These are phyloP conservation scores for Toxotes chatareus DNA, from an alignment of 2,113 vertebrate species.

Conservation along the genomic window DNA sequence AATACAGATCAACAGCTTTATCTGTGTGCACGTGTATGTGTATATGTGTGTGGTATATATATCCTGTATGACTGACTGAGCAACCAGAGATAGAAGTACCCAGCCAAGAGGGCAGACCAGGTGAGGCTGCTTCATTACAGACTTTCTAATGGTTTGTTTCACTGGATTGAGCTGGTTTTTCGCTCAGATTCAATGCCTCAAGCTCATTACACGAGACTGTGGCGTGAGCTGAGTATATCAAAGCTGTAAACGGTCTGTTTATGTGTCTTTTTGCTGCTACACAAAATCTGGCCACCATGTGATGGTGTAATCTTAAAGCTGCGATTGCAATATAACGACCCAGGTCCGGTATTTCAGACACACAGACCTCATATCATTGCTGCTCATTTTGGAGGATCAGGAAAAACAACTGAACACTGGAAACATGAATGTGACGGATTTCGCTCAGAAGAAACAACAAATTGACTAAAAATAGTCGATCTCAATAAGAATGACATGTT, in stretches of 20 bases:
- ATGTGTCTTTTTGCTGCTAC: not conserved
- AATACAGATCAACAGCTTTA: constrained; percentile 49
- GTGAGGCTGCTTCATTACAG: constrained; percentile 21
- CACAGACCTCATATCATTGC: not conserved
- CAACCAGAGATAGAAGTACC: constrained; percentile 1
- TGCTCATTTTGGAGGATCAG: not conserved
- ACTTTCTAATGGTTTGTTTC: constrained; percentile 23
- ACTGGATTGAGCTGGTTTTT: constrained; percentile 12
- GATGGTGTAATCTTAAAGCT: constrained; percentile 4
- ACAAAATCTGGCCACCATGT: not conserved
- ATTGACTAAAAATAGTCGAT: not conserved
- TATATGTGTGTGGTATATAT: constrained; percentile 6
- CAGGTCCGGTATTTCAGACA: constrained; percentile 12
- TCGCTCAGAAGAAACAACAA: not conserved
- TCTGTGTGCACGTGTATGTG: constrained; percentile 6
- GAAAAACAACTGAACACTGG: too few species aligned
- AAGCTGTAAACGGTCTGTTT: constrained; percentile 3
- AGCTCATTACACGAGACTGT: not conserved
- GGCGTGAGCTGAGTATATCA: constrained; percentile 3
- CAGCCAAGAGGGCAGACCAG: not conserved
- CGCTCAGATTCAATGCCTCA: not conserved
- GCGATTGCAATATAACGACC: not conserved
- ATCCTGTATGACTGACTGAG: not conserved
- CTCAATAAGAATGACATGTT: not conserved
- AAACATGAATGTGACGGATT: not conserved